Percentiles rank a stretch among this genome's conserved stretches.
These are phyloP conservation scores for Littorina saxatilis DNA, from an alignment of 1,140 invertebrate genomes.

Conservation along the genomic window DNA sequence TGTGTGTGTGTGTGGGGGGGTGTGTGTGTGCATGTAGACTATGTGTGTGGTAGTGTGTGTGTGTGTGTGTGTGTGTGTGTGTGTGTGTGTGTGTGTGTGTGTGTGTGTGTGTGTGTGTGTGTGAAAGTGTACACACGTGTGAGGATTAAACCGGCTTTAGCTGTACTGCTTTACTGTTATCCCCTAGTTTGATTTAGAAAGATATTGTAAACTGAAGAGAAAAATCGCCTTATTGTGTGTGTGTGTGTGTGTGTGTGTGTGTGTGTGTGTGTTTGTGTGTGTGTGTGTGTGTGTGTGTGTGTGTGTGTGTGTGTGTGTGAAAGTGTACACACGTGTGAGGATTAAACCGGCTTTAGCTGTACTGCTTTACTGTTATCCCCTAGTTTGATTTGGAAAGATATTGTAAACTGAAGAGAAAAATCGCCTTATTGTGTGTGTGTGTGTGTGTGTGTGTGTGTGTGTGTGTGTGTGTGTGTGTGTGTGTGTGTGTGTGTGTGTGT, in stretches of 20 bases:
- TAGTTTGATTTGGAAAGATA: too few species aligned
- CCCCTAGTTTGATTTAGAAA: too few species aligned
- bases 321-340: too few species aligned
- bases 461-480: too few species aligned
- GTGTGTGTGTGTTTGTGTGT: too few species aligned
- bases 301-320: background rate
- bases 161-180: background rate
- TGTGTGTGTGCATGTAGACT: background rate
- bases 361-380: too few species aligned
- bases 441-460: too few species aligned
- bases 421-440: too few species aligned
- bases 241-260: background rate
- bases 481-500: conserved; percentile 13
- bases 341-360: too few species aligned
- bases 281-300: background rate
- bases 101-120: conserved; percentile 24
- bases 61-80: background rate
- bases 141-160: background rate
- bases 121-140: background rate
- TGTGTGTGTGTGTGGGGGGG: conserved; percentile 21
- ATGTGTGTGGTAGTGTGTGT: background rate
- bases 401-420: too few species aligned
- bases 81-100: conserved; percentile 1
- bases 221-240: background rate
- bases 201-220: too few species aligned